These are phyloP conservation scores for Spheniscus mendiculus DNA, from an alignment of 2,113 vertebrate species.

Conservation along the genomic window DNA sequence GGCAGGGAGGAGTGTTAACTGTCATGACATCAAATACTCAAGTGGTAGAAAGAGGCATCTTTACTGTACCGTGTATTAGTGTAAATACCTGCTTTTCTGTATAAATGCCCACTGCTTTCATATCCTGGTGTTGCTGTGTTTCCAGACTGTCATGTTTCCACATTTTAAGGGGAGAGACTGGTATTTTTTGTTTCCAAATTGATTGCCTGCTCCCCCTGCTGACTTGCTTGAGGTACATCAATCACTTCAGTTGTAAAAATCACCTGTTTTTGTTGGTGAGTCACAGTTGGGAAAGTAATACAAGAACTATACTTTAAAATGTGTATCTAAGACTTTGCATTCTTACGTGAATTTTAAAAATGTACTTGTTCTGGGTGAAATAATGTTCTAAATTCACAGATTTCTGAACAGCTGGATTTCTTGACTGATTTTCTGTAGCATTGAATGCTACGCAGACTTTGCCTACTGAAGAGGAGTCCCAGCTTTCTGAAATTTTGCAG, in stretches of 20 bases:
- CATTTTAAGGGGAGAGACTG: not conserved
- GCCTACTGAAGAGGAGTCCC: not conserved
- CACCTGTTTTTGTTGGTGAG: not conserved
- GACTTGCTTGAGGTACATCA: not conserved
- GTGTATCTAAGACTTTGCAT: not conserved
- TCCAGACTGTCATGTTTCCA: not conserved
- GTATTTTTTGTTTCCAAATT: not conserved
- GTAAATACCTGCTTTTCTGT: not conserved
- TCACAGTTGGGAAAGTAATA: not conserved
- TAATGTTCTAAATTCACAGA: not conserved
- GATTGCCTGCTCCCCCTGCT: conserved; percentile 56
- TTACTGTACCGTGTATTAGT: not conserved
- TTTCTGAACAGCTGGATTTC: not conserved
- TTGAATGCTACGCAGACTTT: not conserved
- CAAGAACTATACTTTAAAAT: not conserved
- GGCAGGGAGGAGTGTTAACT: not conserved
- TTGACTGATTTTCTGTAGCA: not conserved
- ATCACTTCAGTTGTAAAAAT: not conserved
- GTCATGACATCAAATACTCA: not conserved
- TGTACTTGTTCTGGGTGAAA: not conserved
- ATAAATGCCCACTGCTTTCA: not conserved
- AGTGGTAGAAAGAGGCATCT: not conserved
- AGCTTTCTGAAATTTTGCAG: not conserved
- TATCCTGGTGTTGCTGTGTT: not conserved
- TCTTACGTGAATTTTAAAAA: not conserved